phyloP scores from a whole-genome alignment of 2,888 invertebrate species.

The Campaea margaritaria region DNA sequence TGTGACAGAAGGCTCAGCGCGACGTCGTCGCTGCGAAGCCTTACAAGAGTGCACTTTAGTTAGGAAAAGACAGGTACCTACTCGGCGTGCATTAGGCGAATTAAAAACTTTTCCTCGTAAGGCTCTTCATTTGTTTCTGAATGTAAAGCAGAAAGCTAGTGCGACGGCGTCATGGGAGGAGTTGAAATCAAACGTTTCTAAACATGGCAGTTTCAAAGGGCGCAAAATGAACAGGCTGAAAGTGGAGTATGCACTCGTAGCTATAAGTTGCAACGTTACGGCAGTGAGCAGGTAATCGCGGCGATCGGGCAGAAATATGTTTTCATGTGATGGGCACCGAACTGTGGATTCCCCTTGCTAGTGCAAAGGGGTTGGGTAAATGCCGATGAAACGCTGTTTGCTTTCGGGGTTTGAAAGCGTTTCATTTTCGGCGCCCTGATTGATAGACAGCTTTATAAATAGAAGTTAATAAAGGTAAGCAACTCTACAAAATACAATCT shows the following conservation, averaged over 20 bases:
- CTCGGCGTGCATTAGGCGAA: slow-evolving; percentile 81
- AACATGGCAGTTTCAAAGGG: slow-evolving; percentile 72
- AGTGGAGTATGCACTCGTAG: slow-evolving; percentile 66
- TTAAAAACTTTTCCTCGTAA: slow-evolving; percentile 77
- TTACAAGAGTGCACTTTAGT: slow-evolving; percentile 74
- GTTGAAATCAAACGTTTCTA: slow-evolving; percentile 79
- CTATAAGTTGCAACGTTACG: slow-evolving; percentile 56
- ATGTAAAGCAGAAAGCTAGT: slow-evolving; percentile 63
- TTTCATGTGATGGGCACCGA: slow-evolving; percentile 64
- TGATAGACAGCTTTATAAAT: not conserved
- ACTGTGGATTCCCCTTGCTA: slow-evolving; percentile 49
- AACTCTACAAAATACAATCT: not conserved
- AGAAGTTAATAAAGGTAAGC: not conserved
- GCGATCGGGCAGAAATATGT: slow-evolving; percentile 69
- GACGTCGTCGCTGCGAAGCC: slow-evolving; percentile 60
- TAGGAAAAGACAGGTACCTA: slow-evolving; percentile 68
- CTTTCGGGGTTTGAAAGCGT: slow-evolving; percentile 1
- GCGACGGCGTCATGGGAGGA: slow-evolving; percentile 50
- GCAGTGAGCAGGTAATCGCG: slow-evolving; percentile 68
- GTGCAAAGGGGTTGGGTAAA: slow-evolving; percentile 8
- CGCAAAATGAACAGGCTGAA: slow-evolving; percentile 76
- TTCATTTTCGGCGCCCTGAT: slow-evolving; percentile 4
- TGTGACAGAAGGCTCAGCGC: slow-evolving; percentile 66
- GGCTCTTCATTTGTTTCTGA: slow-evolving; percentile 72
- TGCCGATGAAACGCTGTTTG: slow-evolving; percentile 17